Evolutionary conservation across 1,140 invertebrate species (phyloP), one percentile per base, ranked within the genome.

Genomic region (Drosophila pectinifera): DNA sequence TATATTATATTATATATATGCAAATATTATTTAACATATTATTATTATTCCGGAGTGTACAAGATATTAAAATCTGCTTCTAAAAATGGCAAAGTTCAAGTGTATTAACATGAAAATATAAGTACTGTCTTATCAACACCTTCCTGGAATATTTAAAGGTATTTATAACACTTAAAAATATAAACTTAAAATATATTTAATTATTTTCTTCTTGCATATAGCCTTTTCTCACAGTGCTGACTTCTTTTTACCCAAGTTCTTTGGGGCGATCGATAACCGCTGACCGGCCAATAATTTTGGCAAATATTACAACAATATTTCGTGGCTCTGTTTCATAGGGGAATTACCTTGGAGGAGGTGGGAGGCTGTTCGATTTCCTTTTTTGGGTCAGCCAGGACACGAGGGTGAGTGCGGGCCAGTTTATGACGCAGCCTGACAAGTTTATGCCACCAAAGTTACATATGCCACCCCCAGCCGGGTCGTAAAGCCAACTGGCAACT

Each of bases 351-450:
- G 6, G 16, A 18, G 14, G 11, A 51, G 26, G n/a, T 51, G 6
- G 28, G 4, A 1, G n/a, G 16, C 26, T 16, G 31, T 57, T 61
- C 45, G 63, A 38, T 51, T 10, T 31, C 51, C n/a, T 53, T 39
- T 31, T 45, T 28, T 14, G 49, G 64, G 20, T 46, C 46, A 28
- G 36, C 4, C 49, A 16, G 59, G 46, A 49, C 46, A 49, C 45
- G 48, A 64, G 68, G 31, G 43, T 28, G 31, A 8, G 28, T 24
- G 51, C 22, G 28, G 36, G 18, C 5, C 43, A 34, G 69, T 89
- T 89, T 89, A 89, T 89, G 84, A 89, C 68, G 61, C 56, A 48
- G 84, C 62, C 84, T 79, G 79, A 88, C 83, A 88, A 88, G 70
- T 88, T 88, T 88, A 88, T 88, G 80, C 56, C 41, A 70, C 43